phyloP scores from a whole-genome alignment of 2,888 invertebrate species.

The Nomada flava region DNA sequence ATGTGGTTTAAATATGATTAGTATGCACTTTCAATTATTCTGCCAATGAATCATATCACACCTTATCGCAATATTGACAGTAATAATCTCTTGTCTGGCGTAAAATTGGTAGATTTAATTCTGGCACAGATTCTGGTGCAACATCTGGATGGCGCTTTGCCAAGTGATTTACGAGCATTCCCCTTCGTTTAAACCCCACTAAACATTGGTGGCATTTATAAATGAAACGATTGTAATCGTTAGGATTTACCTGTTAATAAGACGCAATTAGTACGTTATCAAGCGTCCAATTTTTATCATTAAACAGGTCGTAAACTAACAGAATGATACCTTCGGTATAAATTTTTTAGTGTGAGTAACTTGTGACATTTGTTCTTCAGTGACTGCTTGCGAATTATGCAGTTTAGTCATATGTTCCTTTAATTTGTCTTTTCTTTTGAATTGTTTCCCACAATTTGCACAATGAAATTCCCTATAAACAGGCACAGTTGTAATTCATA shows the following conservation, averaged over 20 bases:
- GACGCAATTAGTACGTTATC: slow-evolving; percentile 15
- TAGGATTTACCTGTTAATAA: slow-evolving; percentile 83
- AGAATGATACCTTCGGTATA: slow-evolving; percentile 85
- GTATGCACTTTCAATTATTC: neutral
- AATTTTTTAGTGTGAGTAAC: slow-evolving; percentile 85
- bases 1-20: slow-evolving; percentile 40
- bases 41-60: slow-evolving; percentile 58
- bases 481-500: neutral
- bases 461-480: slow-evolving; percentile 89
- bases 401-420: slow-evolving; percentile 90
- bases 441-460: slow-evolving; percentile 91
- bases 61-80: slow-evolving; percentile 93
- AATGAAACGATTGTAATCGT: slow-evolving; percentile 89
- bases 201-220: slow-evolving; percentile 92
- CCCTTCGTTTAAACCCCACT: slow-evolving; percentile 92
- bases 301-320: neutral
- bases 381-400: slow-evolving; percentile 86
- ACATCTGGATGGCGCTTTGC: slow-evolving; percentile 91
- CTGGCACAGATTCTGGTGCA: slow-evolving; percentile 88
- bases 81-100: slow-evolving; percentile 92
- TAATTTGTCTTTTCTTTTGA: slow-evolving; percentile 91
- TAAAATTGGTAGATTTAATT: slow-evolving; percentile 91
- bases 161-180: slow-evolving; percentile 94
- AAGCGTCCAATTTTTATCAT: neutral
- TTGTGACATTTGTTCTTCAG: slow-evolving; percentile 73